phyloP scores from a whole-genome alignment of 2,797 vertebrate species.

The Smutsia gigantea region DNA sequence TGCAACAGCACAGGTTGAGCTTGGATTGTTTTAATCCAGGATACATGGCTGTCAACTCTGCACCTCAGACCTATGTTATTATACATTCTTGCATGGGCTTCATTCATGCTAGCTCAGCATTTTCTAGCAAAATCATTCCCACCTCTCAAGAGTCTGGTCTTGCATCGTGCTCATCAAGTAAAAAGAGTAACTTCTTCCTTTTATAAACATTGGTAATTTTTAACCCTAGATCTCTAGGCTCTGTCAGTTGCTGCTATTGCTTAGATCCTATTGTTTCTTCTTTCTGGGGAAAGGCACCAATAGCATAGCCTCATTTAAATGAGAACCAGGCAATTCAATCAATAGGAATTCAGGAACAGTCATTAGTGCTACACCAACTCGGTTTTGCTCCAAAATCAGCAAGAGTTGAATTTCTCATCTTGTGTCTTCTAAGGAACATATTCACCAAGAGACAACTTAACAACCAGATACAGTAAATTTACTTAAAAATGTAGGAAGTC shows the following conservation, averaged over 20 bases:
- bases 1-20: conserved; percentile 29
- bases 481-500: conserved; percentile 57
- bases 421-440: conserved; percentile 53
- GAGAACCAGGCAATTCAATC: conserved; percentile 60
- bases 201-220: conserved; percentile 70
- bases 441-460: conserved; percentile 60
- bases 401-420: conserved; percentile 37
- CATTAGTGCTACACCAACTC: conserved; percentile 51
- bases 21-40: conserved; percentile 67
- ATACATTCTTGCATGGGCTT: neutral
- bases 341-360: conserved; percentile 47
- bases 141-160: conserved; percentile 32
- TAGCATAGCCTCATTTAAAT: conserved; percentile 51
- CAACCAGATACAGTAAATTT: conserved; percentile 45
- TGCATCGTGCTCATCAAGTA: conserved; percentile 63
- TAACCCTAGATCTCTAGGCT: conserved; percentile 55
- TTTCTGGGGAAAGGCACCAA: conserved; percentile 59
- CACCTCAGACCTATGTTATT: neutral
- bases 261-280: conserved; percentile 56
- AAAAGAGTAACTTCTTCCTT: conserved; percentile 62
- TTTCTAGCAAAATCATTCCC: conserved; percentile 57
- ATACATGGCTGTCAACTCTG: neutral
- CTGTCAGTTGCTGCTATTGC: conserved; percentile 59
- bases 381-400: neutral
- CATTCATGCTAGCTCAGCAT: conserved; percentile 63